Evolutionary conservation across 2,797 vertebrate species (phyloP).

Genomic region (Fistularia tabacaria): DNA sequence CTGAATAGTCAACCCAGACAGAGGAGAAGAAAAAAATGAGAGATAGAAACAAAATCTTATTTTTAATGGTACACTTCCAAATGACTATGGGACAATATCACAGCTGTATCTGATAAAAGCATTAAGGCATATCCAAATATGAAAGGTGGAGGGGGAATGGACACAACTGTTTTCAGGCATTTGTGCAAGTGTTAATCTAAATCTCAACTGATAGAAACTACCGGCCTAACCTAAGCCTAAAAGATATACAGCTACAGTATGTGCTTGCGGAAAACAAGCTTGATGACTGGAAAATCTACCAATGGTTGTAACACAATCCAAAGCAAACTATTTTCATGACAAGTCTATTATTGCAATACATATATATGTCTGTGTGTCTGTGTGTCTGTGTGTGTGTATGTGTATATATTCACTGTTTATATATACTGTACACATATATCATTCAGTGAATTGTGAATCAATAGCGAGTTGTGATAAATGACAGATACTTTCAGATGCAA

Average conservation of each 20-base stretch:
- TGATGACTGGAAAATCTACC: slow-evolving; percentile 35
- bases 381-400: too few relatives aligned
- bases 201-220: slow-evolving; percentile 53
- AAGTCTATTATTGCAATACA: slow-evolving; percentile 68
- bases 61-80: slow-evolving; percentile 72
- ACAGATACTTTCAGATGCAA: slow-evolving; percentile 77
- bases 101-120: slow-evolving; percentile 78
- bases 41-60: slow-evolving; percentile 61
- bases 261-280: too few relatives aligned
- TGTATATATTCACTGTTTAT: too few relatives aligned
- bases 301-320: slow-evolving; percentile 54
- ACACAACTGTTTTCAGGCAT: slow-evolving; percentile 76
- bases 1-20: slow-evolving; percentile 52
- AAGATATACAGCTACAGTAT: too few relatives aligned
- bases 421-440: slow-evolving; percentile 37
- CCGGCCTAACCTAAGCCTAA: not conserved
- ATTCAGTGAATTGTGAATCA: slow-evolving; percentile 74
- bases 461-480: slow-evolving; percentile 74
- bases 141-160: slow-evolving; percentile 61
- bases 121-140: slow-evolving; percentile 75
- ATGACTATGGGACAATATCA: slow-evolving; percentile 67
- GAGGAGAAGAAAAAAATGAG: slow-evolving; percentile 7
- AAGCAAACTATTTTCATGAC: slow-evolving; percentile 60
- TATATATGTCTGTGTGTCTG: slow-evolving; percentile 14
- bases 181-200: slow-evolving; percentile 72